These are phyloP conservation scores for Oryzias celebensis DNA, from an alignment of 2,113 vertebrate species.

Conservation along the genomic window DNA sequence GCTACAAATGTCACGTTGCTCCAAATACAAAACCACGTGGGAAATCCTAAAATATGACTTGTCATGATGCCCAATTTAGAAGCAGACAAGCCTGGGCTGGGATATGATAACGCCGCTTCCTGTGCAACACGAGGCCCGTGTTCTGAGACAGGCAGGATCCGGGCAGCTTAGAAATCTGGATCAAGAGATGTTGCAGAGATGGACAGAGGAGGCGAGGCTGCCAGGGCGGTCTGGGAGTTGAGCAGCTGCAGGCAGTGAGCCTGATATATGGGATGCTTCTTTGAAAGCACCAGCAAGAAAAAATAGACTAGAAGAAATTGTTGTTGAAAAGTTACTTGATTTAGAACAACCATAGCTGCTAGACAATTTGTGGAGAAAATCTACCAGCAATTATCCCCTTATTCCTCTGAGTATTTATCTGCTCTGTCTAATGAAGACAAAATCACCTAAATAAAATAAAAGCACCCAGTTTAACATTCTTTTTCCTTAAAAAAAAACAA, in stretches of 20 bases:
- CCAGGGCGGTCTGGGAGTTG: constrained; percentile 2
- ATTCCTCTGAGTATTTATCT: no score
- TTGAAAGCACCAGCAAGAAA: constrained; percentile 24
- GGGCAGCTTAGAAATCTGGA: constrained; percentile 20
- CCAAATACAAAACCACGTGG: constrained; percentile 58
- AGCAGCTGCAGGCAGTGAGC: constrained; percentile 35
- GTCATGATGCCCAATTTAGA: constrained; percentile 57
- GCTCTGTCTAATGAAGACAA: no score
- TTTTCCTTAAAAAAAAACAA: no score
- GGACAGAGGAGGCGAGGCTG: constrained; percentile 11
- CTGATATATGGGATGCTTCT: constrained; percentile 41
- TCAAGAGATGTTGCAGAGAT: constrained; percentile 20
- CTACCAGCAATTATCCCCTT: background rate
- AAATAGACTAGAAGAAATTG: constrained; percentile 8
- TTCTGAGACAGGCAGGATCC: constrained; percentile 27
- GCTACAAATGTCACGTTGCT: constrained; percentile 59
- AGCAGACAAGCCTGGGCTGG: constrained; percentile 14
- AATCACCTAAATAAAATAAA: no score
- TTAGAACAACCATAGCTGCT: background rate
- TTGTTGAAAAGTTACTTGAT: constrained; percentile 5
- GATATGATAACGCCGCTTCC: constrained; percentile 46
- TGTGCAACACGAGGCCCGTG: constrained; percentile 11
- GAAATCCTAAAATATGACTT: constrained; percentile 62
- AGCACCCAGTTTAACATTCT: no score
- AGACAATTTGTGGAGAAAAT: constrained; percentile 1